Base-by-base conservation (phyloP, 2,797 vertebrate species). In the Coluber constrictor region DNA sequence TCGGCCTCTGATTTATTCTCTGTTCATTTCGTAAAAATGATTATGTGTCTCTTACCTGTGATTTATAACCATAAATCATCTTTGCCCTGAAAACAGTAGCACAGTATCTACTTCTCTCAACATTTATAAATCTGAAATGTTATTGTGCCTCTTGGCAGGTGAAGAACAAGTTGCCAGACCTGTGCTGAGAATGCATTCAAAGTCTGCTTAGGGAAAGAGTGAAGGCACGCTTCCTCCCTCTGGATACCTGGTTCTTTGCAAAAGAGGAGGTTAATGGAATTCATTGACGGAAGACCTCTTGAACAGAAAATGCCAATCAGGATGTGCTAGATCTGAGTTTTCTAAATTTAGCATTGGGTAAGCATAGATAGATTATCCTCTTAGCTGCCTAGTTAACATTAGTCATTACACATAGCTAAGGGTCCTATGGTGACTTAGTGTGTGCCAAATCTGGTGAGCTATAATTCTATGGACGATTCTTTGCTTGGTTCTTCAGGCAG, bases 21-120 rank as follows among this genome's bases (percentile, higher is more conserved):
- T 60, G 90, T 88, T 94, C 13, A 0, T 70, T 95, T 95, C 43
- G 57, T 90, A 92, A 94, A 96, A 96, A 95, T 90, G 95, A 95
- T 95, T 94, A 5, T 94, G 88, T 95, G 95, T 93, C 96, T 94
- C 20, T 90, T 88, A 20, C 83, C 55, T 1, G 90, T 92, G 94
- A 95, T 94, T 94, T 95, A 92, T 88, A 60, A 29, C 16, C 0
- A 86, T 70, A 94, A 93, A 94, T 94, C 57, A 92, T 92, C 86
- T 90, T 83, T 57, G 92, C 54, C 89, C 93, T 92, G 94, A 47
- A 90, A 94, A 59, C 3, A 8, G 55, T 90, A 2, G 47, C 29
- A 4, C 0, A 8, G 59, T 29, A 57, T 83, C 61, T 56, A 56
- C 95, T 93, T 83, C 90, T 87, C 88, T 88, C 25, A 32, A 27